A percentile compares a stretch with the other conserved stretches of the same genome.
Conservation (phyloP, 2,113 vertebrate genomes). For the Puffinus mauretanicus region DNA sequence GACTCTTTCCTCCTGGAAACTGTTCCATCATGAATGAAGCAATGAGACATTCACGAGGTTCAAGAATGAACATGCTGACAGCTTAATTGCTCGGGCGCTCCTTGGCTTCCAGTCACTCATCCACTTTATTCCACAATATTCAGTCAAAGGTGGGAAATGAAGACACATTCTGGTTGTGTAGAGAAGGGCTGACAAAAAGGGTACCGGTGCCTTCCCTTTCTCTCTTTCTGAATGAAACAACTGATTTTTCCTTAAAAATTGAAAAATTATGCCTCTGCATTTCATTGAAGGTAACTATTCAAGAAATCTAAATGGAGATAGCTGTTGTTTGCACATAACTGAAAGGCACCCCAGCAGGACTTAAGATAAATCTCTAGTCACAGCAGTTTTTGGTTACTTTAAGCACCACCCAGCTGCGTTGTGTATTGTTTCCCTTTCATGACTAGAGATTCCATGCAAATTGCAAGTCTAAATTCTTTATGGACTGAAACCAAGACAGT, state of each 20-base stretch:
- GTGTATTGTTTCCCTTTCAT: neutral
- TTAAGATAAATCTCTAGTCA: neutral
- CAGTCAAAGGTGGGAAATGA: neutral
- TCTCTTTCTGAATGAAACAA: neutral
- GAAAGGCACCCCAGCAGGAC: neutral
- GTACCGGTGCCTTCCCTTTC: neutral
- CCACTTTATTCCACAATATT: neutral
- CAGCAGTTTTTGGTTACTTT: neutral
- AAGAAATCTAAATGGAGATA: neutral
- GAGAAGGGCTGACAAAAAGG: neutral
- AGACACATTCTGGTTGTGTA: neutral
- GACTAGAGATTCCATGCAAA: neutral
- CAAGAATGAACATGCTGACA: neutral
- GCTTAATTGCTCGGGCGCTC: accelerated
- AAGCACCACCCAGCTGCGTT: neutral
- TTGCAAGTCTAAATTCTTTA: neutral
- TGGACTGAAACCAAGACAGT: neutral
- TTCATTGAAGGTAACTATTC: neutral
- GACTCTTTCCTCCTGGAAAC: neutral
- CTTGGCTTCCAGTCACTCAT: neutral
- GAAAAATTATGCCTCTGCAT: neutral
- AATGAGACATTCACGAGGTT: neutral
- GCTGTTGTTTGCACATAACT: neutral
- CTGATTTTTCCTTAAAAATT: neutral
- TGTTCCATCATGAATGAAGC: neutral